A percentile compares a stretch with the other conserved stretches of the same genome.
These are phyloP conservation scores for Achatina immaculata DNA, from an alignment of 1,140 invertebrate species.

Conservation along the genomic window DNA sequence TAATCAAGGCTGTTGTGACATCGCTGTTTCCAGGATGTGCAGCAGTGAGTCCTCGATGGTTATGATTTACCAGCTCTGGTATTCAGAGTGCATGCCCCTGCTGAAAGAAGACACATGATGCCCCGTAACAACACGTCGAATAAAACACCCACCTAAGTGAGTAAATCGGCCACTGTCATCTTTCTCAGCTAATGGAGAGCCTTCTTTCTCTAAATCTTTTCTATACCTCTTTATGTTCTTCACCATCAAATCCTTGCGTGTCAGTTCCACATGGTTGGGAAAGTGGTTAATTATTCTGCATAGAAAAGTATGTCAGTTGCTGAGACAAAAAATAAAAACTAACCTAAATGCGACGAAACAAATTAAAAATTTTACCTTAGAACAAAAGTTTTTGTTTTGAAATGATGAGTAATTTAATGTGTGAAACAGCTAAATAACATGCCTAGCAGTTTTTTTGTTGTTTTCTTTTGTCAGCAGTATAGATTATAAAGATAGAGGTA, in stretches of 20 bases:
- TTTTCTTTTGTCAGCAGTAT: no score
- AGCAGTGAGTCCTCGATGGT: no score
- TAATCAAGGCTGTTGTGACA: no score
- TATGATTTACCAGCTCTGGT: no score
- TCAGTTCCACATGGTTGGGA: constrained; percentile 82
- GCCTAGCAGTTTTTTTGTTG: no score
- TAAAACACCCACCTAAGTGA: constrained; percentile 75
- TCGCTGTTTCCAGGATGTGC: no score
- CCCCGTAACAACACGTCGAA: no score
- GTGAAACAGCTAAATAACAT: not conserved
- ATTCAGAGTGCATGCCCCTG: no score
- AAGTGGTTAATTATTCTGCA: constrained; percentile 86
- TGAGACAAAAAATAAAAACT: not conserved
- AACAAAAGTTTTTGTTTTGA: not conserved
- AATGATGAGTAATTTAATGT: not conserved
- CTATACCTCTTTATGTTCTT: constrained; percentile 96
- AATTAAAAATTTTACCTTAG: not conserved
- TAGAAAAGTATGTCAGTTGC: no score
- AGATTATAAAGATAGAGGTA: no score
- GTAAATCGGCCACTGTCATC: constrained; percentile 76
- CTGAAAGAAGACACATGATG: no score
- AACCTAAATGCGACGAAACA: not conserved
- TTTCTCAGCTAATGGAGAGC: constrained; percentile 86
- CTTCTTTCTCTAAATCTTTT: constrained; percentile 91
- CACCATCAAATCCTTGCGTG: constrained; percentile 92